Evolutionary conservation across 2,113 vertebrate genomes (phyloP).

Genomic region (Sterrhoptilus dennistouni): DNA sequence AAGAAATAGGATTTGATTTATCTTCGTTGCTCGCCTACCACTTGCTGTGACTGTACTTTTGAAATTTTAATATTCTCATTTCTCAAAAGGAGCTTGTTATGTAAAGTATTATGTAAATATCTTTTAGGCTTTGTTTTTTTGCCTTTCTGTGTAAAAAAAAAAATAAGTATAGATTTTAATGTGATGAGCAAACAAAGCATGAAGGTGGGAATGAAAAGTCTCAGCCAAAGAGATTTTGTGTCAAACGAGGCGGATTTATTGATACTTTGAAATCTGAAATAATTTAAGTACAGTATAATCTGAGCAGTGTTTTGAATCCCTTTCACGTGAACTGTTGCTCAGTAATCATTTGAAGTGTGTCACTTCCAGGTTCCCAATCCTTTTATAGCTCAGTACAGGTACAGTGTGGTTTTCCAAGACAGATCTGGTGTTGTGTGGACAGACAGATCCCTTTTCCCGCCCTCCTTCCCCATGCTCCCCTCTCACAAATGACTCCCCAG

Average conservation of each 20-base stretch:
- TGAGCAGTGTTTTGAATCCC: neutral
- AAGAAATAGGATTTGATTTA: slow-evolving; percentile 81
- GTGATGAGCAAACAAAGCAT: slow-evolving; percentile 3
- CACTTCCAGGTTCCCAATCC: neutral
- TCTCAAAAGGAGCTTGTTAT: slow-evolving; percentile 74
- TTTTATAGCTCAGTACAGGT: neutral
- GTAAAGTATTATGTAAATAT: slow-evolving; percentile 77
- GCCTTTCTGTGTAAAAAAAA: slow-evolving; percentile 7
- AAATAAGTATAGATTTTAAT: slow-evolving; percentile 14
- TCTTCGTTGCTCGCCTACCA: slow-evolving; percentile 72
- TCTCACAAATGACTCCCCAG: neutral
- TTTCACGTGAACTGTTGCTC: neutral
- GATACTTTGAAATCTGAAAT: neutral
- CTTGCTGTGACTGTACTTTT: slow-evolving; percentile 79
- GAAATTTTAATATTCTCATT: slow-evolving; percentile 81
- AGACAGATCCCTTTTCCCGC: neutral
- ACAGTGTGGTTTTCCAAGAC: neutral
- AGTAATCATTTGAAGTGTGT: neutral
- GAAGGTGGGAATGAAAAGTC: neutral
- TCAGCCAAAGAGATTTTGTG: neutral
- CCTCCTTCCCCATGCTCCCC: neutral
- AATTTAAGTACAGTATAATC: neutral
- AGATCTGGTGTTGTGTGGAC: neutral
- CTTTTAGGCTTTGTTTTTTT: slow-evolving; percentile 58
- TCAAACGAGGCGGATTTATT: neutral